phyloP scores from a whole-genome alignment of 2,888 invertebrate species.

The Aspidapion aeneum region DNA sequence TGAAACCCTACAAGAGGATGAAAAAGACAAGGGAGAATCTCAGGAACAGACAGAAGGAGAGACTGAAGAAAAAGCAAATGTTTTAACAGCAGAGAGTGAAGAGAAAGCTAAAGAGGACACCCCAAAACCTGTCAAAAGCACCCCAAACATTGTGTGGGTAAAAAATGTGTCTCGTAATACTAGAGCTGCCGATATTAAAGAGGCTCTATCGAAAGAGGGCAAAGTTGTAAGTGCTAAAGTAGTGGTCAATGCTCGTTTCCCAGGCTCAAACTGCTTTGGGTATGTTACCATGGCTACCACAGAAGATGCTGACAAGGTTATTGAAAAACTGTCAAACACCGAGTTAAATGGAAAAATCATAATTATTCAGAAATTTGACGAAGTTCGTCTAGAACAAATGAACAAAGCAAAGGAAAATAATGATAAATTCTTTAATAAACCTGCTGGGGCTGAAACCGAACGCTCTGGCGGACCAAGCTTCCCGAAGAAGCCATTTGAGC shows the following conservation, averaged over 20 bases:
- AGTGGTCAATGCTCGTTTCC: constrained; percentile 91
- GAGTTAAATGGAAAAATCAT: constrained; percentile 94
- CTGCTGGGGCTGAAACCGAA: neutral
- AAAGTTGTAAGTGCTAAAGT: constrained; percentile 96
- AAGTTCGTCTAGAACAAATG: constrained; percentile 52
- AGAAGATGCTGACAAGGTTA: constrained; percentile 86
- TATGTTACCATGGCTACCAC: constrained; percentile 93
- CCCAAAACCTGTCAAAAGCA: constrained; percentile 21
- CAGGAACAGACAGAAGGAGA: constrained; percentile 37
- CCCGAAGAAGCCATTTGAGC: neutral
- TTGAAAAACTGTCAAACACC: constrained; percentile 85
- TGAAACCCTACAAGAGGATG: constrained; percentile 4
- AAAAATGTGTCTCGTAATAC: constrained; percentile 89
- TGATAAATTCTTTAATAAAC: constrained; percentile 12
- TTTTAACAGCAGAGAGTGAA: neutral
- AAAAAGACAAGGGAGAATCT: constrained; percentile 32
- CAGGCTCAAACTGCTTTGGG: constrained; percentile 91
- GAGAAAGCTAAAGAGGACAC: constrained; percentile 6
- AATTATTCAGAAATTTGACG: constrained; percentile 72
- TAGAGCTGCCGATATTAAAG: constrained; percentile 91
- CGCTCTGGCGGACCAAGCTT: neutral
- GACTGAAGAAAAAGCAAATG: constrained; percentile 8
- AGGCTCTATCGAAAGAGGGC: constrained; percentile 87
- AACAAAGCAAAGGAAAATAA: constrained; percentile 16
- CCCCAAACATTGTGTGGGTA: constrained; percentile 83